phyloP scores from a whole-genome alignment of 2,113 vertebrate genomes.

The Tor tambroides region DNA sequence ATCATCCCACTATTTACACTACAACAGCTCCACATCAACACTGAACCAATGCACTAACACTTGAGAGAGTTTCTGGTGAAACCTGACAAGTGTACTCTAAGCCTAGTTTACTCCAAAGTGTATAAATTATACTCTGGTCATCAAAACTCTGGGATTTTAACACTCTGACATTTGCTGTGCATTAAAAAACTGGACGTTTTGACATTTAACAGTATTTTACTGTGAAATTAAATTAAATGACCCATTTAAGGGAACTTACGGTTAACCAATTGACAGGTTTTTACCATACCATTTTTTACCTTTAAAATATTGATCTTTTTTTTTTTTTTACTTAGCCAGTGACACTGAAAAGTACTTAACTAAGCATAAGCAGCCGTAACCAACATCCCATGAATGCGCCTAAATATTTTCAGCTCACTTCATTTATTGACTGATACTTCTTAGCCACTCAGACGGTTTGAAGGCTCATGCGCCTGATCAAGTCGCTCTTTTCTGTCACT shows the following conservation, averaged over 20 bases:
- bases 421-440: conserved; percentile 17
- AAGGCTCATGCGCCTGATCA: conserved; percentile 1
- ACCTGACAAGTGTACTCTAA: too few relatives aligned
- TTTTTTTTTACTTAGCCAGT: neutral
- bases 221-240: neutral
- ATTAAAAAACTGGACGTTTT: too few relatives aligned
- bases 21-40: neutral
- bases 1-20: neutral
- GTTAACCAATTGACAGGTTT: neutral
- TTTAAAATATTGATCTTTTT: neutral
- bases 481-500: conserved; percentile 30
- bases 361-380: neutral
- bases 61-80: too few relatives aligned
- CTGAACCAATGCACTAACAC: too few relatives aligned
- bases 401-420: neutral
- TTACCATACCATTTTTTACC: neutral
- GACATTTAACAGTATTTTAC: neutral
- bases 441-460: neutral
- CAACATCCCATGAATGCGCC: neutral
- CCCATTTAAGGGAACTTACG: neutral
- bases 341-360: conserved; percentile 8
- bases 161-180: too few relatives aligned
- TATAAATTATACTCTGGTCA: conserved; percentile 4
- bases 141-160: neutral
- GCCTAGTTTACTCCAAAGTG: neutral